These are phyloP conservation scores for Nomada fabriciana DNA, from an alignment of 2,888 invertebrate species.

Conservation along the genomic window DNA sequence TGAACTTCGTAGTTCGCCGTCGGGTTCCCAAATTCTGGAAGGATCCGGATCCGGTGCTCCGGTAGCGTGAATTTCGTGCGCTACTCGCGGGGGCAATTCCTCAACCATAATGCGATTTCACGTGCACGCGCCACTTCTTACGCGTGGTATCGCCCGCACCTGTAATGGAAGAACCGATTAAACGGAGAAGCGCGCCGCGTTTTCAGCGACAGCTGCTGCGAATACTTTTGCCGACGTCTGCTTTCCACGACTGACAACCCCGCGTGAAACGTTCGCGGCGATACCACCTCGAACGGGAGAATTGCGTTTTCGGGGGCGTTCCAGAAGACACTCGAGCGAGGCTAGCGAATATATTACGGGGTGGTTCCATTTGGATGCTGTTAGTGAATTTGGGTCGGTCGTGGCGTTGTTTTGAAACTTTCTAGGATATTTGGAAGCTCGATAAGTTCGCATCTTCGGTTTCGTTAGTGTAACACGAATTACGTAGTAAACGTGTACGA, in stretches of 20 bases:
- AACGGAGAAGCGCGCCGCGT: conserved; percentile 27
- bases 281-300: neutral
- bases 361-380: too few relatives aligned
- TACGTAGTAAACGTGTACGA: too few relatives aligned
- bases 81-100: conserved; percentile 45
- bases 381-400: too few relatives aligned
- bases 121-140: conserved; percentile 34
- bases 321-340: neutral
- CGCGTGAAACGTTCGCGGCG: neutral
- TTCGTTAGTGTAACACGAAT: too few relatives aligned
- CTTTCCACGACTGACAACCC: neutral
- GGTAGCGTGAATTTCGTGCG: conserved; percentile 51
- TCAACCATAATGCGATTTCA: conserved; percentile 62
- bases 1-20: conserved; percentile 39
- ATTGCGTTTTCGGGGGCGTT: neutral
- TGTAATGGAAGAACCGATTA: conserved; percentile 66
- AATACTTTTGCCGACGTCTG: conserved; percentile 6
- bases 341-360: neutral
- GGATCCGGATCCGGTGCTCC: conserved; percentile 32
- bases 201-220: conserved; percentile 25
- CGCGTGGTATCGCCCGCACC: conserved; percentile 42
- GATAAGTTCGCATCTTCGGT: too few relatives aligned
- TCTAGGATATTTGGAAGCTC: too few relatives aligned
- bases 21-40: conserved; percentile 38
- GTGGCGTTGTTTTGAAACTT: too few relatives aligned